phyloP scores from a whole-genome alignment of 2,797 vertebrate genomes.

The Falco cherrug region DNA sequence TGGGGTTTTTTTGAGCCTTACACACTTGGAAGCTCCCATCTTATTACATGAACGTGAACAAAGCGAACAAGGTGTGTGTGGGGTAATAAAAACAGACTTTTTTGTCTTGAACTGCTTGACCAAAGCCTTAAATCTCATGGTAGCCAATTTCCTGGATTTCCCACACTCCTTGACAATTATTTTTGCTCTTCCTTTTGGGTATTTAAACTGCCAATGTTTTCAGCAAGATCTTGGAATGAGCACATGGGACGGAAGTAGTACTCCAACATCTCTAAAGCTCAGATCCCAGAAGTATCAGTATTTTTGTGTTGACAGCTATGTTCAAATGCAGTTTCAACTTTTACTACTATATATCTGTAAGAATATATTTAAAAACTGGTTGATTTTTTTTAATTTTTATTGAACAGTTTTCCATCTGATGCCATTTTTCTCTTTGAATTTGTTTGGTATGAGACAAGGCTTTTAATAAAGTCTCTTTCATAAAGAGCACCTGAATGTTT shows the following conservation, averaged over 20 bases:
- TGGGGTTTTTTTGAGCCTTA: too few relatives aligned
- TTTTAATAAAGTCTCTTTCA: background rate
- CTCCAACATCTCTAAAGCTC: background rate
- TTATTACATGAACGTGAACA: background rate
- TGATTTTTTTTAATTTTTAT: background rate
- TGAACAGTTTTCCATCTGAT: background rate
- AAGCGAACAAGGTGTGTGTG: background rate
- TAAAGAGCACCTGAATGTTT: background rate
- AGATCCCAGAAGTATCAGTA: background rate
- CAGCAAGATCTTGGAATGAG: background rate
- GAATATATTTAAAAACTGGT: background rate
- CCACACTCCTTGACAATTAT: background rate
- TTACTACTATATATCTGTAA: background rate
- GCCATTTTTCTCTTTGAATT: background rate
- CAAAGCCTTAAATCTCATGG: background rate
- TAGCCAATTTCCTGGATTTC: background rate
- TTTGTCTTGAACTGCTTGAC: background rate
- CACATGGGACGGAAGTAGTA: background rate
- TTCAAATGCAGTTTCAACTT: background rate
- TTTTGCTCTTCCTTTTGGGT: background rate
- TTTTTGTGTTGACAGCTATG: background rate
- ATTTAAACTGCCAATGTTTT: background rate
- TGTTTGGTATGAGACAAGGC: background rate
- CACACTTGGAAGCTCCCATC: background rate
- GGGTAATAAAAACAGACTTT: accelerated